Conservation (phyloP, 2,797 vertebrate genomes). For the Spinibarbus caldwelli region DNA sequence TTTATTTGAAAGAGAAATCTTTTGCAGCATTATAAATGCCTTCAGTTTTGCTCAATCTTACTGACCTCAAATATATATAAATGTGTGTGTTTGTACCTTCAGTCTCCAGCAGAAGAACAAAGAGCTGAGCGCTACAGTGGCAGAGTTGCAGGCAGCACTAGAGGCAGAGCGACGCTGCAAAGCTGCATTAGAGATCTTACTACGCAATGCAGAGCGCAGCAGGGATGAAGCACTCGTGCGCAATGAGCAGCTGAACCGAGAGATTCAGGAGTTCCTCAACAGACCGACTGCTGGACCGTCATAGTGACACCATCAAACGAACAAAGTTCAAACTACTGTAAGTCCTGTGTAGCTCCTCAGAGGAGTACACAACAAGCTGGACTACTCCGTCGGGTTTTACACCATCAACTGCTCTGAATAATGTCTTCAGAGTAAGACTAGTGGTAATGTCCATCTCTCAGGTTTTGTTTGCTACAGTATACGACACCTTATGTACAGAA, state of each 20-base stretch:
- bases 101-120: conserved; percentile 88
- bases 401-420: background rate
- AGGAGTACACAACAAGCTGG: background rate
- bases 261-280: conserved; percentile 78
- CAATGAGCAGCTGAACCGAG: conserved; percentile 80
- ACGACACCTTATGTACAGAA: conserved; percentile 10
- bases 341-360: background rate
- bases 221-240: conserved; percentile 80
- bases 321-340: conserved; percentile 47
- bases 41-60: no score
- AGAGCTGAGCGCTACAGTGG: conserved; percentile 83
- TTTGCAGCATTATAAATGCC: no score
- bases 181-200: conserved; percentile 79
- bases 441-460: background rate
- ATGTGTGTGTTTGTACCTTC: conserved; percentile 42
- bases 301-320: no score
- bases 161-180: conserved; percentile 79
- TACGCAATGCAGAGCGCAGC: conserved; percentile 74
- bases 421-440: background rate
- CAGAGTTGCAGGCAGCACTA: conserved; percentile 82
- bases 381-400: background rate
- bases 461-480: background rate
- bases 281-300: conserved; percentile 40
- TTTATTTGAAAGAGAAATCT: no score
- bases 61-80: no score